Percentiles rank a stretch among this genome's conserved stretches.
phyloP scores from a whole-genome alignment of 2,113 vertebrate species.

The Seriola dumerili region DNA sequence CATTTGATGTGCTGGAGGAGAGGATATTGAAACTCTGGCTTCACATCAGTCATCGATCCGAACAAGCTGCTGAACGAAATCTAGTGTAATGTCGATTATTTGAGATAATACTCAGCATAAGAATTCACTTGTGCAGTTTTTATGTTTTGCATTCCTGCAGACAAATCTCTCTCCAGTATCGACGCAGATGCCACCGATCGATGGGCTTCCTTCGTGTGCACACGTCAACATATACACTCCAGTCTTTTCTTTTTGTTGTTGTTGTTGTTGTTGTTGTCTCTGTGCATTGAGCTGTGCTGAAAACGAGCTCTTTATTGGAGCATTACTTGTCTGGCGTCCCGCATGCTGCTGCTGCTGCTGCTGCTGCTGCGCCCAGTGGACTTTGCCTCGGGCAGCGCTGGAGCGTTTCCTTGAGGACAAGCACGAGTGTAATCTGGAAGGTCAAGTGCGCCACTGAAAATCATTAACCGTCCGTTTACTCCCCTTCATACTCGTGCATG shows the following conservation, averaged over 20 bases:
- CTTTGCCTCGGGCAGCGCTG: slow-evolving; percentile 23
- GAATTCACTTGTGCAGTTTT: not conserved
- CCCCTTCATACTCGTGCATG: slow-evolving; percentile 36
- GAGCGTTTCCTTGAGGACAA: slow-evolving; percentile 56
- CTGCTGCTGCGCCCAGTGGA: slow-evolving; percentile 15
- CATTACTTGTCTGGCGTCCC: slow-evolving; percentile 32
- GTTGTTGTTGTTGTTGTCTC: not conserved
- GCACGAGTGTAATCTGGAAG: slow-evolving; percentile 47
- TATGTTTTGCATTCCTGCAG: slow-evolving; percentile 25
- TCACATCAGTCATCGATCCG: slow-evolving; percentile 61
- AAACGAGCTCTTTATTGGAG: slow-evolving; percentile 43
- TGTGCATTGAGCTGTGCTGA: slow-evolving; percentile 22
- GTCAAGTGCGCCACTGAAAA: slow-evolving; percentile 62
- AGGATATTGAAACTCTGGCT: slow-evolving; percentile 59
- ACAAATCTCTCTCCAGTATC: slow-evolving; percentile 8
- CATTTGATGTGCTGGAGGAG: slow-evolving; percentile 49
- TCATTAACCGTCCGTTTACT: slow-evolving; percentile 67
- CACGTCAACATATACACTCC: not conserved
- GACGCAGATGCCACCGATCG: slow-evolving; percentile 20
- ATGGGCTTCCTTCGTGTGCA: not conserved
- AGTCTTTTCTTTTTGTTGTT: not conserved
- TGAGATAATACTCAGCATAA: not conserved
- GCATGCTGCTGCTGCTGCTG: not conserved
- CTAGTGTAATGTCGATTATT: slow-evolving; percentile 23
- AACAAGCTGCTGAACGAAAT: slow-evolving; percentile 28